phyloP scores from a whole-genome alignment of 2,113 vertebrate species.

The Mesembrinibis cayennensis region DNA sequence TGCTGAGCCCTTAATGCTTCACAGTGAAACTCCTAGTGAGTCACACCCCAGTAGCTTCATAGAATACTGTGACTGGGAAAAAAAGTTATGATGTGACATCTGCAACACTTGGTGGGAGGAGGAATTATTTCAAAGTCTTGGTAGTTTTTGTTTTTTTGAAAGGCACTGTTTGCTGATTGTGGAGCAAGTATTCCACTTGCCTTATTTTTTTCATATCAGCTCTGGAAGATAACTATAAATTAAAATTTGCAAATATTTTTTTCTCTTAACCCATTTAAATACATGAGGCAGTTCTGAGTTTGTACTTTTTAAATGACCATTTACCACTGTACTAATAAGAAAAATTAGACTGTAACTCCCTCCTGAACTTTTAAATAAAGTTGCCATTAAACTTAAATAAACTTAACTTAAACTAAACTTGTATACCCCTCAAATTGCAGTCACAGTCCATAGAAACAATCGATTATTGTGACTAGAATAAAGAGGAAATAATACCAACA shows the following conservation, averaged over 20 bases:
- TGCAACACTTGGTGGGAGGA: rapidly evolving
- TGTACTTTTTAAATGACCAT: background rate
- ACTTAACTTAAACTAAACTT: background rate
- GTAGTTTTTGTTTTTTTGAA: background rate
- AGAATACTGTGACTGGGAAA: background rate
- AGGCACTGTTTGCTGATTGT: background rate
- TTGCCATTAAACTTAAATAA: background rate
- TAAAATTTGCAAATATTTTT: background rate
- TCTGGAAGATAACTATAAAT: background rate
- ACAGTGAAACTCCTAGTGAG: background rate
- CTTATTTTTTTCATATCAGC: background rate
- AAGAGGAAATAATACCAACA: background rate
- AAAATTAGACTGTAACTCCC: background rate
- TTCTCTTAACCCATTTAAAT: background rate
- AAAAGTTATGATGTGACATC: background rate
- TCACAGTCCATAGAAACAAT: background rate
- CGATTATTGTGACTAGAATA: background rate
- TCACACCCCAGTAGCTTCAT: background rate
- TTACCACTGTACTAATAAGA: background rate
- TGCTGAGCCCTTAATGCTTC: background rate
- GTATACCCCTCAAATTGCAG: background rate
- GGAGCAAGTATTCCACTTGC: background rate
- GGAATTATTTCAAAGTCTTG: background rate
- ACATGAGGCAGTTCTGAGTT: background rate
- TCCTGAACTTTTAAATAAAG: background rate